Evolutionary conservation across 2,797 vertebrate genomes (phyloP).

Genomic region (Numenius phaeopus): DNA sequence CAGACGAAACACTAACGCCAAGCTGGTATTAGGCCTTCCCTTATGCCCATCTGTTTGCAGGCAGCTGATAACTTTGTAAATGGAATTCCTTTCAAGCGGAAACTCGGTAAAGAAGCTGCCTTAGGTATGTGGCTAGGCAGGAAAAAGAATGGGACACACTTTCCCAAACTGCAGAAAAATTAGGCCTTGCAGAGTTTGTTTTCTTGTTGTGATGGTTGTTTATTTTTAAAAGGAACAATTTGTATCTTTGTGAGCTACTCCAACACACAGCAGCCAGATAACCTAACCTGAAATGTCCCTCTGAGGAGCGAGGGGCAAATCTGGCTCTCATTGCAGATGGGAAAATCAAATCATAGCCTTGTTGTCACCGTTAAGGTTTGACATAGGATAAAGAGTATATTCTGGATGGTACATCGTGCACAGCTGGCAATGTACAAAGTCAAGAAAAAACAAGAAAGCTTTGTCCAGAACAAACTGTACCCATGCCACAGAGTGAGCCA

Average conservation of each 20-base stretch:
- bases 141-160: neutral
- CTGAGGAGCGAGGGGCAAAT: neutral
- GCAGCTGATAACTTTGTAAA: neutral
- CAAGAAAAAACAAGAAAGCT: constrained; percentile 3
- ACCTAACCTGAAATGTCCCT: neutral
- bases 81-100: neutral
- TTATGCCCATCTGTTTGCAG: neutral
- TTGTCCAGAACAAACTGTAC: constrained; percentile 45
- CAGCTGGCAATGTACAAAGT: neutral
- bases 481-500: neutral
- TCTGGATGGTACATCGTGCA: neutral
- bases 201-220: neutral
- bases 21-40: neutral
- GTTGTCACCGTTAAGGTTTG: neutral
- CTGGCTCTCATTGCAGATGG: neutral
- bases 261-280: neutral
- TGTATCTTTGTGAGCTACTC: neutral
- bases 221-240: neutral
- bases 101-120: neutral
- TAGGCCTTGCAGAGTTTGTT: neutral
- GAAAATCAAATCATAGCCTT: constrained; percentile 15
- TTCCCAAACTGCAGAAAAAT: neutral
- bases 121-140: neutral
- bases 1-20: neutral
- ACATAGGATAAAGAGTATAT: neutral